Conservation (phyloP, 2,113 vertebrate genomes). For the Burhinus bistriatus region DNA sequence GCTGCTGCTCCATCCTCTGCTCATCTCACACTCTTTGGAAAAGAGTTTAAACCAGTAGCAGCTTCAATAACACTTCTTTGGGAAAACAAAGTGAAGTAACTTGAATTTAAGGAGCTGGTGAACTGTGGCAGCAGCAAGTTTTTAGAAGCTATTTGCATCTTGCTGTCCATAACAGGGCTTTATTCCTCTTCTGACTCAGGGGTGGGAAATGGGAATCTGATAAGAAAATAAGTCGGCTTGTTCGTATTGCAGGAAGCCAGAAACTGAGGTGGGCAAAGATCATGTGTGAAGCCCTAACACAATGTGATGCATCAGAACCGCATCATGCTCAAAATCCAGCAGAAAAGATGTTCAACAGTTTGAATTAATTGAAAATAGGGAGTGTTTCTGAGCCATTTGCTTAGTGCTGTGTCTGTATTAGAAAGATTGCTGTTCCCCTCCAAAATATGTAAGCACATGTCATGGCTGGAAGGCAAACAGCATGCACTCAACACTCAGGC, state of each 20-base stretch:
- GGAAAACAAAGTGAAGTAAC: background rate
- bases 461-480: background rate
- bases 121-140: background rate
- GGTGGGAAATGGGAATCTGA: background rate
- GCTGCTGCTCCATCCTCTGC: background rate
- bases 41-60: background rate
- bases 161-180: background rate
- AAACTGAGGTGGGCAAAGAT: background rate
- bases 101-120: background rate
- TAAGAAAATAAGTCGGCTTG: background rate
- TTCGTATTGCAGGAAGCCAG: background rate
- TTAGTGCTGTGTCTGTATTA: background rate
- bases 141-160: background rate
- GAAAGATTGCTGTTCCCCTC: background rate
- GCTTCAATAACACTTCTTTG: background rate
- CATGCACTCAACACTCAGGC: background rate
- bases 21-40: background rate
- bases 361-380: background rate
- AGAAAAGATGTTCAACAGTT: background rate
- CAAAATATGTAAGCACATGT: background rate
- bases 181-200: background rate
- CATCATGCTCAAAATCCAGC: background rate
- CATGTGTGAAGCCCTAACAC: background rate
- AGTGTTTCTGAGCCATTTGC: background rate
- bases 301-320: background rate